Evolutionary conservation across 2,888 invertebrate species (phyloP).

Genomic region (Phrixothrix hirtus): DNA sequence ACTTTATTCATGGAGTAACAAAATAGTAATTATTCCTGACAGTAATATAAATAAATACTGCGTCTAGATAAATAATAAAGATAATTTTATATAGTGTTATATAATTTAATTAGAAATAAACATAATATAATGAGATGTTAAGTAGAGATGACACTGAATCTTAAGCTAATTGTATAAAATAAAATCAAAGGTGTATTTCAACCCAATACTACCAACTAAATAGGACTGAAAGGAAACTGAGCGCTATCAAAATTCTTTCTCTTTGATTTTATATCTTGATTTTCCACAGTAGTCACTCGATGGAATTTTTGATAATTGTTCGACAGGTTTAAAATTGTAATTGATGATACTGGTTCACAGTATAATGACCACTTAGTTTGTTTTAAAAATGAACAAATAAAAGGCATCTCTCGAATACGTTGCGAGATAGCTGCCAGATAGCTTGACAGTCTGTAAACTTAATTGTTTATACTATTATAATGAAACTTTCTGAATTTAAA

Average conservation of each 20-base stretch:
- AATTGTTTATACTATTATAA: slow-evolving; percentile 2
- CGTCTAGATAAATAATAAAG: slow-evolving; percentile 12
- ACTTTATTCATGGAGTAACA: no score
- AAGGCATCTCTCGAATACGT: slow-evolving; percentile 1
- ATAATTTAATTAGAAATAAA: slow-evolving; percentile 17
- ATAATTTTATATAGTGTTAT: slow-evolving; percentile 15
- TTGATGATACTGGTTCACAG: slow-evolving; percentile 29
- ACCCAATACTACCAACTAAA: neutral
- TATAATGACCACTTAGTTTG: slow-evolving; percentile 29
- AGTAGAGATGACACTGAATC: slow-evolving; percentile 16
- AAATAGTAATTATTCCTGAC: neutral
- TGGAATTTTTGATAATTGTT: slow-evolving; percentile 33
- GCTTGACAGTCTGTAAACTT: slow-evolving; percentile 1
- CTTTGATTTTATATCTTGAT: slow-evolving; percentile 25
- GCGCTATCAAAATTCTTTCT: slow-evolving; percentile 30
- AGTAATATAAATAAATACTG: neutral
- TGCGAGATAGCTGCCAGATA: neutral
- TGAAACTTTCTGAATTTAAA: neutral
- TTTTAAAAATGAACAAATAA: slow-evolving; percentile 18
- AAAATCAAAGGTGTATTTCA: slow-evolving; percentile 7
- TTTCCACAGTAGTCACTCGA: slow-evolving; percentile 29
- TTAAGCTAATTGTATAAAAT: slow-evolving; percentile 23
- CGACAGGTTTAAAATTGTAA: slow-evolving; percentile 34
- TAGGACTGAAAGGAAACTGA: slow-evolving; percentile 13
- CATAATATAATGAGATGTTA: slow-evolving; percentile 16